These are phyloP conservation scores for Meghimatium bilineatum DNA, from an alignment of 2,888 invertebrate genomes.

Conservation along the genomic window DNA sequence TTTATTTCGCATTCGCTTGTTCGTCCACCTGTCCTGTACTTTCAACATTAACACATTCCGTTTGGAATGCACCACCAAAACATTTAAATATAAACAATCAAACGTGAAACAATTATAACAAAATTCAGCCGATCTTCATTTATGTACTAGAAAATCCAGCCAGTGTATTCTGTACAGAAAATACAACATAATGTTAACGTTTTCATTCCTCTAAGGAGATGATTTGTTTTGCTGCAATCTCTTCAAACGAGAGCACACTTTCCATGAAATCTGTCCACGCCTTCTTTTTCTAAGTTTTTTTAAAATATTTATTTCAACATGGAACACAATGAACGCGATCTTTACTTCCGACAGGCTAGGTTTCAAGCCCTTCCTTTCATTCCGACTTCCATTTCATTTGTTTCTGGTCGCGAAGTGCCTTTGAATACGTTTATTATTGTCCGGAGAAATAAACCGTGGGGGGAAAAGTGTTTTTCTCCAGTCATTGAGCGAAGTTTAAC, in stretches of 20 bases:
- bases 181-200: no score
- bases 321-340: neutral
- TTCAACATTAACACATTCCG: neutral
- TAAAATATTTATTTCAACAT: neutral
- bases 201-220: no score
- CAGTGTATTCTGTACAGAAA: no score
- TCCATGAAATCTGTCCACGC: neutral
- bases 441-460: neutral
- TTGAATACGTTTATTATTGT: neutral
- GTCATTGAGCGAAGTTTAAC: neutral
- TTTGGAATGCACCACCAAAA: neutral
- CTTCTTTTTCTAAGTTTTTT: neutral
- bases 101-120: neutral
- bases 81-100: neutral
- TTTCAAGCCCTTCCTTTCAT: neutral
- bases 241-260: neutral
- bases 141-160: neutral
- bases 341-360: neutral
- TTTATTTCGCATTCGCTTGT: no score
- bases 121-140: neutral
- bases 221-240: neutral
- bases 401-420: neutral
- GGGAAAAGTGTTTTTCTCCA: neutral
- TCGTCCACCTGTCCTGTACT: no score
- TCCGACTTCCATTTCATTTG: neutral